Conservation (phyloP, 1,140 invertebrate genomes). For the Zaprionus africanus region DNA sequence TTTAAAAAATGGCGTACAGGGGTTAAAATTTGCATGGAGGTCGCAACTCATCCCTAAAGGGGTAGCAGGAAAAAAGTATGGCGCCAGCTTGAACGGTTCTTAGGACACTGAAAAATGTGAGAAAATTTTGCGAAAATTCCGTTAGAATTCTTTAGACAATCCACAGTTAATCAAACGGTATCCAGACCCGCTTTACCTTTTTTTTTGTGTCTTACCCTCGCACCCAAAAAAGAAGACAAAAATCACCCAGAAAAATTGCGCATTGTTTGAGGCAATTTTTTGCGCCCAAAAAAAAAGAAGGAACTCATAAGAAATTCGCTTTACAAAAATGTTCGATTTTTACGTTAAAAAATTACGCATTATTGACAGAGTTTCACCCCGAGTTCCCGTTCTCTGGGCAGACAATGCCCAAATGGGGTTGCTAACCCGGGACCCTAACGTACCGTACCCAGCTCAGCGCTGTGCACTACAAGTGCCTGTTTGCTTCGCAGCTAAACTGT, state of each 20-base stretch:
- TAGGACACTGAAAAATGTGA: constrained; percentile 41
- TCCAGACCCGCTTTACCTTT: constrained; percentile 22
- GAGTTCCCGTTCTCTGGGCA: constrained; percentile 4
- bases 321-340: constrained; percentile 62
- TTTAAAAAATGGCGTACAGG: constrained; percentile 11
- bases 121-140: constrained; percentile 74
- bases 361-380: constrained; percentile 60
- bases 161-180: constrained; percentile 61
- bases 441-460: not conserved
- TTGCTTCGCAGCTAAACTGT: constrained; percentile 72
- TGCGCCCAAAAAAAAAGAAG: constrained; percentile 56
- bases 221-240: constrained; percentile 40
- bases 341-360: constrained; percentile 78
- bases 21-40: not conserved
- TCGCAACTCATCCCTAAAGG: not conserved
- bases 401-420: constrained; percentile 33
- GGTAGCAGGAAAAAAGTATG: constrained; percentile 18
- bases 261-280: constrained; percentile 49
- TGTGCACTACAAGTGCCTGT: constrained; percentile 31
- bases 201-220: constrained; percentile 36
- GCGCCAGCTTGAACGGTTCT: not conserved
- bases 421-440: constrained; percentile 18
- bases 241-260: constrained; percentile 56
- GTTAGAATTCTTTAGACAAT: constrained; percentile 51
- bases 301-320: constrained; percentile 40